Evolutionary conservation across 1,140 invertebrate species (phyloP), one percentile per base, ranked within the genome.

Genomic region (Conus betulinus): DNA sequence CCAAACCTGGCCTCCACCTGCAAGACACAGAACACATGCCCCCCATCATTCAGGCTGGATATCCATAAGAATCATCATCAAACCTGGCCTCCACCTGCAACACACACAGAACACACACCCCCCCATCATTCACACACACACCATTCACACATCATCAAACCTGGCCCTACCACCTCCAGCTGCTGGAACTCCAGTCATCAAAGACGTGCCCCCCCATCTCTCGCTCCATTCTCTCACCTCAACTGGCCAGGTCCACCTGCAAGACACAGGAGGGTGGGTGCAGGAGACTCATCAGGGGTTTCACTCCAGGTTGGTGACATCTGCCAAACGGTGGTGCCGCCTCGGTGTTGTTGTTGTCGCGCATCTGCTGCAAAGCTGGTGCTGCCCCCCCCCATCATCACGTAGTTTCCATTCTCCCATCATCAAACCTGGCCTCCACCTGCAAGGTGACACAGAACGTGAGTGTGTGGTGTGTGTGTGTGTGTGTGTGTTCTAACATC

Each of bases 161-260:
- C 39, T 39, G n/a, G n/a, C n/a, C n/a, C n/a, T n/a, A n/a, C 84
- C 87, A 95, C 97, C 95, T 99, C 98, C 87, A 99, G 96, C 94
- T 99, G 97, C 93, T 98, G 97, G 95, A 99, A 99, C 95, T 99
- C 98, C 25, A 95, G 94, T 99, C 98, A 95, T 99, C 98, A 94
- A 97, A 99, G 57, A 97, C 96, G 96, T 96, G 96, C 87, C 95
- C 94, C 89, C 97, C 96, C 85, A 96, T 95, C 89, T 96, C 95
- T 81, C 95, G 94, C 89, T 96, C 95, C 13, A 97, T 95, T 90
- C 96, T 95, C 89, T 97, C 96, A 84, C 96, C 94, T 90, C 97
- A 79, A 23, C 76, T 78, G 88, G 96, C 96, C 71, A 74, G 79
- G 7, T 89, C 90, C 15, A 84, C 90, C 96, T 96, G 84, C 93